Evolutionary conservation across 1,140 invertebrate genomes (phyloP), one percentile per base, ranked within the genome.

Genomic region (Penaeus vannamei): DNA sequence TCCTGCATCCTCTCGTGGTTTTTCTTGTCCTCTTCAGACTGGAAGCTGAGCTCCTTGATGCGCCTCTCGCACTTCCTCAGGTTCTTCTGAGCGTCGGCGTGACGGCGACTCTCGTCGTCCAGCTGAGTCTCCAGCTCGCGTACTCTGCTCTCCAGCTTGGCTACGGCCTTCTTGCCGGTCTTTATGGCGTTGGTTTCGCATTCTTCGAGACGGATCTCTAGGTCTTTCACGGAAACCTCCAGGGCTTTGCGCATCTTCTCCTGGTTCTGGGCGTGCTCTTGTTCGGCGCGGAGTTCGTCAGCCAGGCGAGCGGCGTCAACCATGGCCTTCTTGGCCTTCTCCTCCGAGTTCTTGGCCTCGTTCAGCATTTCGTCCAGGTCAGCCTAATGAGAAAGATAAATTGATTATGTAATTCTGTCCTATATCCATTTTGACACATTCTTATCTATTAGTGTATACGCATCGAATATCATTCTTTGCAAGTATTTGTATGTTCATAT

Each of bases 131-230:
- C 87, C 61, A 89, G 36, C 26, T 89, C 87, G 5, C 61, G 66
- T 26, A 90, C 91, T 79, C 90, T 94, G 94, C 26, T 42, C 62
- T 91, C 91, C 29, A 91, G 76, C 92, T 95, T 95, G 91, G 94
- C 95, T 86, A 90, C 61, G 66, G 94, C 94, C 92, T 95, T 95
- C 66, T 87, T 89, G 77, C 89, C 85, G 42, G 42, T 87, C 77
- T 91, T 91, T 59, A 90, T 61, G 79, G 91, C 98, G 92, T 98
- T 98, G 91, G 96, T 96, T 93, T 99, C 98, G 91, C 98, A 97
- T 93, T 99, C 98, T 92, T 99, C 98, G 91, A 99, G 94, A 92
- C 98, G 96, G 91, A 97, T 96, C 92, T 94, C 92, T 23, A 90
- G 93, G 91, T 95, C 95, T 92, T 95, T 95, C 82, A 95, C 84